A percentile compares a stretch with the other conserved stretches of the same genome.
These are phyloP conservation scores for Petrolisthes cinctipes DNA, from an alignment of 2,888 invertebrate species.

Conservation along the genomic window DNA sequence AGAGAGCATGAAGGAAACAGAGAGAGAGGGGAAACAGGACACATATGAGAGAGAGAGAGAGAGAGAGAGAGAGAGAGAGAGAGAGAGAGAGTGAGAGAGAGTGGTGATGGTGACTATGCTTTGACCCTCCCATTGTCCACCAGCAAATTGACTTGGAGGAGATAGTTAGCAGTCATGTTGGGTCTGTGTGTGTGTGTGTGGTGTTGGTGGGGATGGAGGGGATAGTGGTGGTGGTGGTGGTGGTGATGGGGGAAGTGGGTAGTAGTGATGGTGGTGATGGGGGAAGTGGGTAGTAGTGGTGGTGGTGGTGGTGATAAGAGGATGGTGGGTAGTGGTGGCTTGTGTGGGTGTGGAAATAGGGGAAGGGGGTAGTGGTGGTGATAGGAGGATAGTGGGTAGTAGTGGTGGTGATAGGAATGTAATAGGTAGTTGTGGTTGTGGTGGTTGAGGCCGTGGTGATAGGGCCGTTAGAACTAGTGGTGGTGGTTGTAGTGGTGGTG, in stretches of 20 bases:
- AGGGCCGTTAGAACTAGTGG: too few relatives aligned
- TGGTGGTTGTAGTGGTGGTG: too few relatives aligned
- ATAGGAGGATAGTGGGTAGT: neutral
- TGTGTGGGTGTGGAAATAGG: neutral
- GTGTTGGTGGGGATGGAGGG: neutral
- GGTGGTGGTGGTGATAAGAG: neutral
- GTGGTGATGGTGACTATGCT: neutral
- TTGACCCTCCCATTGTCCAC: neutral
- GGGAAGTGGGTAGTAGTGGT: neutral
- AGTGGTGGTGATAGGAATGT: neutral
- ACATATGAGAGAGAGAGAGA: conserved; percentile 15
- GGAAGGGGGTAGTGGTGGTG: neutral
- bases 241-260: neutral
- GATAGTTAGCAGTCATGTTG: conserved; percentile 4
- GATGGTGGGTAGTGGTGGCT: neutral
- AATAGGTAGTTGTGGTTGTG: too few relatives aligned
- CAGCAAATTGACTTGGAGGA: neutral
- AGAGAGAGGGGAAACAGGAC: conserved; percentile 7
- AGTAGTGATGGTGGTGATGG: neutral
- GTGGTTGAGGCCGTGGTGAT: too few relatives aligned
- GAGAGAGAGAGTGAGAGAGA: neutral
- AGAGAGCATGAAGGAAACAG: too few relatives aligned
- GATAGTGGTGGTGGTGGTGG: neutral
- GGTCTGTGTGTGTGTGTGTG: neutral
- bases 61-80: conserved; percentile 19